Evolutionary conservation across 1,140 invertebrate species (phyloP).

Genomic region (Ostrea denselamellosa): DNA sequence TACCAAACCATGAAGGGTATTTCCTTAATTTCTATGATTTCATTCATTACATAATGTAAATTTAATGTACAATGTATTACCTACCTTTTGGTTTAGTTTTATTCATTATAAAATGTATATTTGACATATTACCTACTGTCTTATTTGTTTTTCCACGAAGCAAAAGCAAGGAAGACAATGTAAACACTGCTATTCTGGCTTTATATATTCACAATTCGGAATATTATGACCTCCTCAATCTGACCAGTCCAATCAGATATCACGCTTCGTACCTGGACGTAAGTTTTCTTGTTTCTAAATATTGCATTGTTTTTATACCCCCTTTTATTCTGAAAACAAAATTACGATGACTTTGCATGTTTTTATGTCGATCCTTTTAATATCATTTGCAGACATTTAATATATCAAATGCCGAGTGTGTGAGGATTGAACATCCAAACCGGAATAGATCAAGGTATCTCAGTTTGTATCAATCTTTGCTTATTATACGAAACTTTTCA

Average conservation of each 20-base stretch:
- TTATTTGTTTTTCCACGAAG: slow-evolving; percentile 44
- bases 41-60: not conserved
- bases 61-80: not conserved
- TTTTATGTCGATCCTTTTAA: no score
- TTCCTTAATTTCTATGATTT: not conserved
- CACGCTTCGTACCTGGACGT: slow-evolving; percentile 73
- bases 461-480: not conserved
- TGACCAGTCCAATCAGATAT: slow-evolving; percentile 67
- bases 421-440: slow-evolving; percentile 64
- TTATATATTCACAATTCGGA: slow-evolving; percentile 68
- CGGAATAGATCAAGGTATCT: slow-evolving; percentile 46
- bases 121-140: no score
- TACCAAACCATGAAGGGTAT: slow-evolving; percentile 69
- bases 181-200: slow-evolving; percentile 74
- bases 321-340: no score
- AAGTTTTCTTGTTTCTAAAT: slow-evolving; percentile 55
- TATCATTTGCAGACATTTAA: slow-evolving; percentile 72
- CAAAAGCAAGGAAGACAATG: slow-evolving; percentile 70
- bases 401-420: slow-evolving; percentile 76
- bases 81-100: no score
- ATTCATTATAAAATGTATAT: not conserved
- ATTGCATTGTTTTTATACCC: not conserved
- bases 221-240: slow-evolving; percentile 56
- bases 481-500: no score
- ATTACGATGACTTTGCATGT: no score